Evolutionary conservation across 2,888 invertebrate species (phyloP).

Genomic region (Acronicta alni): DNA sequence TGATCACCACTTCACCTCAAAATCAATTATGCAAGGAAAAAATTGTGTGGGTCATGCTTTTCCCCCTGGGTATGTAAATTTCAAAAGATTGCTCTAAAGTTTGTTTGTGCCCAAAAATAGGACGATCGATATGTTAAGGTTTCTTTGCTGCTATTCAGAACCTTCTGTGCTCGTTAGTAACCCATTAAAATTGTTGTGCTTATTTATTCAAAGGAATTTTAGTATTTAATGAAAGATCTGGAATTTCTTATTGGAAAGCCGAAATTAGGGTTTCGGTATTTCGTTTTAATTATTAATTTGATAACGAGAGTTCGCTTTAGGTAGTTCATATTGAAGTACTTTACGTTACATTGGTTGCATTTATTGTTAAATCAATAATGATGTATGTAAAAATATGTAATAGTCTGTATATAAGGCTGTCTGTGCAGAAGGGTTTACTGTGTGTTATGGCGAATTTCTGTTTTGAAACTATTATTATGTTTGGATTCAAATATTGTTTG

Average conservation of each 20-base stretch:
- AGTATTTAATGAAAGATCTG: slow-evolving; percentile 9
- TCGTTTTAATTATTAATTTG: background rate
- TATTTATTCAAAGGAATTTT: slow-evolving; percentile 10
- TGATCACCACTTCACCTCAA: slow-evolving; percentile 17
- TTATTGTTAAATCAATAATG: too few relatives aligned
- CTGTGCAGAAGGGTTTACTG: too few relatives aligned
- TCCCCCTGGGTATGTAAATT: slow-evolving; percentile 60
- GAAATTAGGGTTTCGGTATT: background rate
- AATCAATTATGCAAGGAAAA: slow-evolving; percentile 57
- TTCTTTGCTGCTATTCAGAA: slow-evolving; percentile 7
- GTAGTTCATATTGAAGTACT: too few relatives aligned
- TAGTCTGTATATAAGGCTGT: too few relatives aligned
- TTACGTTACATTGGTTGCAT: too few relatives aligned
- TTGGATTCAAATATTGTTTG: too few relatives aligned
- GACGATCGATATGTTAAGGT: slow-evolving; percentile 49
- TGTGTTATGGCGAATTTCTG: too few relatives aligned
- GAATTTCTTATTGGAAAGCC: slow-evolving; percentile 2
- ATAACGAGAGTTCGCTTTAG: background rate
- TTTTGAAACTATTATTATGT: too few relatives aligned
- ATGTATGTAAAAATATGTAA: too few relatives aligned
- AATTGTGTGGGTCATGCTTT: slow-evolving; percentile 52
- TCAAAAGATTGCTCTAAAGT: slow-evolving; percentile 42
- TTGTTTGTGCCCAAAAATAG: slow-evolving; percentile 49
- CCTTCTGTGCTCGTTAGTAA: slow-evolving; percentile 43
- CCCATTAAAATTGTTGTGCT: slow-evolving; percentile 43